Conservation (phyloP, 2,888 invertebrate genomes). For the Orthonevra nobilis region DNA sequence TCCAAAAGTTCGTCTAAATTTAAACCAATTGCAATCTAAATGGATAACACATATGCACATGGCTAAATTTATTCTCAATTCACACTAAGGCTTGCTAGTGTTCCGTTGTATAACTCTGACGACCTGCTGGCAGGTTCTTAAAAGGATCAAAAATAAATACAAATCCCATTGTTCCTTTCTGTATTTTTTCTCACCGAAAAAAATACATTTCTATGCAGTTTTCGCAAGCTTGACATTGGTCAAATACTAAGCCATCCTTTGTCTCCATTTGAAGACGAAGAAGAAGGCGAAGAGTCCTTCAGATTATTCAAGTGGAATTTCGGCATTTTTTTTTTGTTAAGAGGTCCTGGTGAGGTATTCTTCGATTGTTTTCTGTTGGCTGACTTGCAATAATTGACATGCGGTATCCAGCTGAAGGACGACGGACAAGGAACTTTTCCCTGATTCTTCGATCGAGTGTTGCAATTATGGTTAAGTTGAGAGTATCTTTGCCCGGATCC, state of each 20-base stretch:
- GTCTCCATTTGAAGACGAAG: conserved; percentile 2
- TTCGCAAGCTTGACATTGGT: conserved; percentile 39
- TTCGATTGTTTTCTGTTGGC: conserved; percentile 13
- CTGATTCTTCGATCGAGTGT: conserved; percentile 33
- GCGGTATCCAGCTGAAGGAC: conserved; percentile 43
- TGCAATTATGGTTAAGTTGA: conserved; percentile 34
- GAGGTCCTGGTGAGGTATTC: conserved; percentile 50
- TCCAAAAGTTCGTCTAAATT: background rate
- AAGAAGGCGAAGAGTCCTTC: conserved; percentile 25
- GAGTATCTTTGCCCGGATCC: background rate
- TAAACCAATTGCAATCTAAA: conserved; percentile 45
- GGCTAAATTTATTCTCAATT: conserved; percentile 44
- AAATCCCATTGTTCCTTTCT: too few relatives aligned
- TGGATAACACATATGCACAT: conserved; percentile 42
- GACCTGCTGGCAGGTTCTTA: conserved; percentile 48
- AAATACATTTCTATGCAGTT: conserved; percentile 11
- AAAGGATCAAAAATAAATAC: conserved; percentile 2
- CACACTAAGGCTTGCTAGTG: background rate
- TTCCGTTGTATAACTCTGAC: background rate
- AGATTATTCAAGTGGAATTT: conserved; percentile 47
- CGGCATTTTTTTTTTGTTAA: conserved; percentile 4
- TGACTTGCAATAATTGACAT: conserved; percentile 56
- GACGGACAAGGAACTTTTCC: conserved; percentile 2
- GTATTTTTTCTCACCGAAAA: conserved; percentile 9
- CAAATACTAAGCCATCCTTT: conserved; percentile 36